Percentiles rank a stretch among this genome's conserved stretches.
phyloP scores from a whole-genome alignment of 2,888 invertebrate species.

The Pasiphila rectangulata region DNA sequence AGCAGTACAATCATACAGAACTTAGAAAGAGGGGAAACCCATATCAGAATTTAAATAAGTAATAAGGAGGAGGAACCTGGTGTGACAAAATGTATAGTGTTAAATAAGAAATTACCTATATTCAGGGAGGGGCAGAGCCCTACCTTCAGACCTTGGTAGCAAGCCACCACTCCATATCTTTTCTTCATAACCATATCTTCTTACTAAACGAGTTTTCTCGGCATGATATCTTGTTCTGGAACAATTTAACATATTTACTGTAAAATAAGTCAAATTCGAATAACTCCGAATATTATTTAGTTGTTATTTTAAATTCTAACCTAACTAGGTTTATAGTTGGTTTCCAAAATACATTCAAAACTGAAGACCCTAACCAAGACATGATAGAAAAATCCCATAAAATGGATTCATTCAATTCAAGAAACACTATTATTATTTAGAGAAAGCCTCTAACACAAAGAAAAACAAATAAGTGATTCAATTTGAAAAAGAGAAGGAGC shows the following conservation, averaged over 20 bases:
- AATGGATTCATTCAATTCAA: no score
- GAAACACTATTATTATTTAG: no score
- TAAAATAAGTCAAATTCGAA: not conserved
- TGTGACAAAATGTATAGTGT: no score
- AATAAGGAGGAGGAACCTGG: no score
- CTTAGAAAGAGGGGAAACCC: no score
- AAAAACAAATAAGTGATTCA: no score
- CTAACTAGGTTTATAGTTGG: constrained; percentile 63
- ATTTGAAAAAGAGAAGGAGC: no score
- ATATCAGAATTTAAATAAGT: no score
- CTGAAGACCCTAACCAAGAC: constrained; percentile 58
- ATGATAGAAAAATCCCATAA: no score
- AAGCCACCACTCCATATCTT: constrained; percentile 83
- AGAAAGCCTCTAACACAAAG: not conserved
- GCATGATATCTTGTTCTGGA: constrained; percentile 81
- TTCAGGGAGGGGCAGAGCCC: constrained; percentile 83
- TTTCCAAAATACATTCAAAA: constrained; percentile 62
- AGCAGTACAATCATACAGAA: no score
- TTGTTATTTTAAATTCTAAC: constrained; percentile 45
- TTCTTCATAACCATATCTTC: constrained; percentile 87
- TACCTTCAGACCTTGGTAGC: constrained; percentile 84
- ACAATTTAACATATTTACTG: constrained; percentile 13
- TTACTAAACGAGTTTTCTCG: constrained; percentile 82
- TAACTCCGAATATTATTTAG: not conserved
- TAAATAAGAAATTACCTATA: constrained; percentile 70